These are phyloP conservation scores for Strigamia crassipes DNA, from an alignment of 2,888 invertebrate species.

Conservation along the genomic window DNA sequence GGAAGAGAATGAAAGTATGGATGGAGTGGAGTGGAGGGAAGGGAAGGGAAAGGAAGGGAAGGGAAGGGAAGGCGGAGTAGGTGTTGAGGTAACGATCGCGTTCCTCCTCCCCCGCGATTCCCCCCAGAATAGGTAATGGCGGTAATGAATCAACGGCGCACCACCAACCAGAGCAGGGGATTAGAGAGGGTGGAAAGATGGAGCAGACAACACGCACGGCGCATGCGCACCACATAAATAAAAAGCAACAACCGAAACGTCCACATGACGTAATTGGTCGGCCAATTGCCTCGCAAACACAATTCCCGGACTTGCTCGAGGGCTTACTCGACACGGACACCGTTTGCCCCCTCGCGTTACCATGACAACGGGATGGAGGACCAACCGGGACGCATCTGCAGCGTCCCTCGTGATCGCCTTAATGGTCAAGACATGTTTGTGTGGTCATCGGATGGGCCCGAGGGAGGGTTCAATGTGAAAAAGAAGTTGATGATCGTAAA, in stretches of 20 bases:
- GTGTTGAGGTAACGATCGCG: constrained; percentile 36
- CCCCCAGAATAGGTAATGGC: constrained; percentile 48
- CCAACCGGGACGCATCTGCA: constrained; percentile 29
- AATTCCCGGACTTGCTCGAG: constrained; percentile 42
- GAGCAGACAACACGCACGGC: constrained; percentile 15
- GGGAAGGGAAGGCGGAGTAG: background rate
- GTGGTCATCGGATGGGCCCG: constrained; percentile 13
- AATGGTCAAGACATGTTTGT: constrained; percentile 42
- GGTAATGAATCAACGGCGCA: constrained; percentile 47
- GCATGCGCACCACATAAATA: constrained; percentile 43
- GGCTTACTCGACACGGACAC: constrained; percentile 40
- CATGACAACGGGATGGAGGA: background rate
- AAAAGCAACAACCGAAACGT: constrained; percentile 34
- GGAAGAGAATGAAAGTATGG: background rate
- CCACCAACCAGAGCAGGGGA: constrained; percentile 43
- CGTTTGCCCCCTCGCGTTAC: constrained; percentile 40
- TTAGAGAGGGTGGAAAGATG: constrained; percentile 32
- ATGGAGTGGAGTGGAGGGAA: constrained; percentile 28
- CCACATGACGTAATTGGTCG: constrained; percentile 40
- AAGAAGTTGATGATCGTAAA: constrained; percentile 29
- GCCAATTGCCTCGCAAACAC: constrained; percentile 35
- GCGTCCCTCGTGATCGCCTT: constrained; percentile 36
- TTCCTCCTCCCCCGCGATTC: constrained; percentile 44
- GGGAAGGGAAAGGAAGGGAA: background rate
- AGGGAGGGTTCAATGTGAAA: constrained; percentile 24